Base-by-base conservation (phyloP, 2,113 vertebrate genomes). In the Polypterus senegalus region DNA sequence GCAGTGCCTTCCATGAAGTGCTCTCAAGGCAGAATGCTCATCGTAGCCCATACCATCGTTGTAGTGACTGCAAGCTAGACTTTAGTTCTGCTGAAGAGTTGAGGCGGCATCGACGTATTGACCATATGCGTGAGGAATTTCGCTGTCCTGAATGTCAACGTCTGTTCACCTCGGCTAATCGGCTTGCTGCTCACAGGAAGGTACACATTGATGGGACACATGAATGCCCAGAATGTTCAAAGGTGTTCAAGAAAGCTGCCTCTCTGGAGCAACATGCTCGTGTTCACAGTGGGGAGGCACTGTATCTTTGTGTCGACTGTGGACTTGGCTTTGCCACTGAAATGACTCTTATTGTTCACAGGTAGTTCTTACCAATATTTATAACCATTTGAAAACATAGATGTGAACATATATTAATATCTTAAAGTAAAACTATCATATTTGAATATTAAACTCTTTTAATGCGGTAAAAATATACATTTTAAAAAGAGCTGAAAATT, bases 251-350 rank as follows among this genome's bases (percentile, higher is more conserved):
- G 77, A 93, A 92, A 65, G 79, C 82, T 0, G 74, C 83, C 0
- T 92, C 92, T 0, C 76, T 95, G 54, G 88, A 93, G 68, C 89
- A 88, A 49, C 92, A 95, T 77, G 83, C 88, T 79, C 83, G 89
- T 55, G 79, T 89, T 1, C 92, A 95, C 71, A 88, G 86, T 0
- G 90, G 92, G 0, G 92, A 93, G 67, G 89, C 89, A 27, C 80
- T 91, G 48, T 91, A 90, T 63, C 78, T 95, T 49, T 93, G 92
- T 0, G 84, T 93, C 58, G 92, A 93, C 84, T 95, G 92, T 1
- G 92, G 92, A 11, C 85, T 83, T 0, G 86, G 92, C 65, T 95
- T 91, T 47, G 86, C 88, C 66, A 93, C 92, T 0, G 92, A 95
- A 72, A 87, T 92, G 82, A 92, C 91, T 0, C 76, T 95, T 46